Percentiles rank a stretch among this genome's conserved stretches.
These are phyloP conservation scores for Sorex maritimensis DNA, from an alignment of 2,797 vertebrate species.

Conservation along the genomic window DNA sequence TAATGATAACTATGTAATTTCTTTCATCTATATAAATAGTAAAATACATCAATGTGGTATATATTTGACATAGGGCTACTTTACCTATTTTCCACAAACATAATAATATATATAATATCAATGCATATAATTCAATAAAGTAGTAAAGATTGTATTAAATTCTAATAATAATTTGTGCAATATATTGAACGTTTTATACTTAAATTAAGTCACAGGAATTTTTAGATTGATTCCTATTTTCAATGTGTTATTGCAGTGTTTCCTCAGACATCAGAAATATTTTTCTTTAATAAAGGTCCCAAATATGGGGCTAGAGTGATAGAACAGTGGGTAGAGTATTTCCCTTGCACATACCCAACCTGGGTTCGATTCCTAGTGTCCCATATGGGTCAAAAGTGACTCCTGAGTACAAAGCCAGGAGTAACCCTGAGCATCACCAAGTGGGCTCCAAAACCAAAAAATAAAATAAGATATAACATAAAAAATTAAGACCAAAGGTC, in stretches of 20 bases:
- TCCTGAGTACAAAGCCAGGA: too few species aligned
- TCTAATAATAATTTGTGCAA: background rate
- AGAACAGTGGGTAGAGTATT: too few species aligned
- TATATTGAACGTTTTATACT: background rate
- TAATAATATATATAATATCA: background rate
- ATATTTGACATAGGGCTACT: background rate
- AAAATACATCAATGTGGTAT: background rate
- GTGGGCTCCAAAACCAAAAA: too few species aligned
- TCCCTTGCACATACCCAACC: too few species aligned
- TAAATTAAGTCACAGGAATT: background rate
- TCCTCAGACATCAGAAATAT: background rate
- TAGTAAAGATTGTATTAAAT: background rate
- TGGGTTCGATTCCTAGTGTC: too few species aligned
- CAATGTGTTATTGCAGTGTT: background rate
- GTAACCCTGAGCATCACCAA: too few species aligned
- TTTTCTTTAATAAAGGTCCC: background rate
- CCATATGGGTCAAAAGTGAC: too few species aligned
- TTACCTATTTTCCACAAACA: constrained; percentile 13
- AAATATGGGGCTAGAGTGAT: too few species aligned
- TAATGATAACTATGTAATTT: background rate
- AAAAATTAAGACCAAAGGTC: background rate
- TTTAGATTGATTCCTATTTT: background rate
- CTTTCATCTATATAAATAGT: background rate
- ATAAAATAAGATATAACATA: too few species aligned
- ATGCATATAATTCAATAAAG: background rate